Base-by-base conservation (phyloP, 2,113 vertebrate genomes). In the Chiloscyllium plagiosum region DNA sequence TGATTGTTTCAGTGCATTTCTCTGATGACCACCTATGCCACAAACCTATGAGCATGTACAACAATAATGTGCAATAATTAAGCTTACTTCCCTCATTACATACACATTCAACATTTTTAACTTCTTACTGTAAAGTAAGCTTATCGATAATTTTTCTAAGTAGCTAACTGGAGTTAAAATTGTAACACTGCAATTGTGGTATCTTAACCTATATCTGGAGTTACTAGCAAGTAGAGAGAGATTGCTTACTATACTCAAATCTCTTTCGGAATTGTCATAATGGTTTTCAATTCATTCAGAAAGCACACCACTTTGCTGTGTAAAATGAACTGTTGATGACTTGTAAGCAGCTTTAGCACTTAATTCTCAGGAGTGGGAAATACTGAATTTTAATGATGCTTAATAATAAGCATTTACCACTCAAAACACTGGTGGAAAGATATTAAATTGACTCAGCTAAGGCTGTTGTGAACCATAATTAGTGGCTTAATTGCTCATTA, bases 381-480 rank as follows among this genome's bases (percentile, higher is more conserved):
- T 15, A 20, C 56, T 66, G 17, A 65, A 37, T 17, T 19, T 37
- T 92, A 19, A 66, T 42, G n/a, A 61, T 5, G 33, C 89, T 92
- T 92, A 92, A 92, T 92, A 92, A 92, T 92, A 65, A 92, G 33
- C 61, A 90, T 90, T 92, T 37, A 66, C 12, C n/a, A 6, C 89
- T 92, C 65, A 65, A 92, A 47, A 66, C 19, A 66, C 33, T 33
- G 61, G 52, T 92, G 89, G 61, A 92, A 90, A 61, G 42, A 61
- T 90, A 61, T 29, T 37, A 61, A 37, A 33, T 66, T 66, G 89
- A 66, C 61, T 37, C 66, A 92, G 89, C 61, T 66, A 7, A 92
- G 33, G 33, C 33, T 66, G 33, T 66, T 33, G 19, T 66, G 89
- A 7, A 17, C 56, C 29, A 92, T 92, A 92, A 92, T 92, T 66